phyloP scores from a whole-genome alignment of 2,113 vertebrate genomes.

The Pantherophis guttatus region DNA sequence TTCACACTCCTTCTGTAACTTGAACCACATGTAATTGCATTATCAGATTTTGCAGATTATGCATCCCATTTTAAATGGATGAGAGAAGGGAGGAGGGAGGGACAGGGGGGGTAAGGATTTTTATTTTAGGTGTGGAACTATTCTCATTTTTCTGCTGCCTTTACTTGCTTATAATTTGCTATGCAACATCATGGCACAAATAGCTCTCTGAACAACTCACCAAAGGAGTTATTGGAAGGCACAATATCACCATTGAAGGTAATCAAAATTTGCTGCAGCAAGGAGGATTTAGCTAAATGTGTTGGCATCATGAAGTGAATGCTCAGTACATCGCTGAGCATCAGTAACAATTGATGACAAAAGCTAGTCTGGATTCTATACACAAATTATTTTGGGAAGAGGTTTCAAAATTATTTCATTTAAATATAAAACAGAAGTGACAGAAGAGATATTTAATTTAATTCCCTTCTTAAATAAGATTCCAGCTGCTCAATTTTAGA shows the following conservation, averaged over 20 bases:
- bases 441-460: conserved; percentile 1
- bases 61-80: not conserved
- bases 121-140: not conserved
- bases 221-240: not conserved
- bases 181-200: not conserved
- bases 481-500: not conserved
- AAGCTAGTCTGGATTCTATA: not conserved
- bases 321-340: not conserved
- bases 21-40: not conserved
- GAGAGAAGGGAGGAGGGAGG: not conserved
- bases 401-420: conserved; percentile 21
- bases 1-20: not conserved
- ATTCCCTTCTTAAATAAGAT: not conserved
- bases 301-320: not conserved
- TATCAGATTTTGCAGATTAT: not conserved
- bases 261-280: not conserved
- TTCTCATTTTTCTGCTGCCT: not conserved
- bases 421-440: conserved; percentile 20
- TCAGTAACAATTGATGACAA: conserved; percentile 7
- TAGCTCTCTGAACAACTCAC: not conserved
- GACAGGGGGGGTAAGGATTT: not conserved
- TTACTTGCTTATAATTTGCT: not conserved
- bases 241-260: not conserved
- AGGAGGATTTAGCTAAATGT: not conserved
- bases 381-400: conserved; percentile 13